Conservation (phyloP, 2,797 vertebrate species). For the Periophthalmus magnuspinnatus region DNA sequence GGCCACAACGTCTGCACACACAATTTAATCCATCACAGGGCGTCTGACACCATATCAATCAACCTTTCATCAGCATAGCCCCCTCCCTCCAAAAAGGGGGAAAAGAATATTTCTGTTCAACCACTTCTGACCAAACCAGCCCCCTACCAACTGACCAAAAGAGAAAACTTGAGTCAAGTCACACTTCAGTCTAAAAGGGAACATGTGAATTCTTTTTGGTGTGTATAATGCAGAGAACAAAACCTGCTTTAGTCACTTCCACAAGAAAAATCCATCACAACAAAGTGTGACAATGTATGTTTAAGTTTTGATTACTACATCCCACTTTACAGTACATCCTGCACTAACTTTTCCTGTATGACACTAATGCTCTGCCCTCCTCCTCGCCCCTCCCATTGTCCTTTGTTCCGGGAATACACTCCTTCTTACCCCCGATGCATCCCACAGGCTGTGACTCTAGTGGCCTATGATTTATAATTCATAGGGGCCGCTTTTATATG, state of each 20-base stretch:
- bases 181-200: constrained; percentile 33
- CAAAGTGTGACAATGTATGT: not conserved
- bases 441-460: constrained; percentile 84
- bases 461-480: constrained; percentile 89
- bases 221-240: constrained; percentile 14
- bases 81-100: constrained; percentile 61
- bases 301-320: constrained; percentile 8
- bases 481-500: constrained; percentile 86
- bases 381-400: constrained; percentile 66
- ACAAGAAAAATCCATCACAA: not conserved
- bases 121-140: constrained; percentile 84
- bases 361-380: constrained; percentile 40
- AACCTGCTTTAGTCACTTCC: not conserved
- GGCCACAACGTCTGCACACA: constrained; percentile 93
- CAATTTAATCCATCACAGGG: constrained; percentile 99
- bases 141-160: constrained; percentile 68
- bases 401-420: constrained; percentile 84
- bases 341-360: constrained; percentile 59
- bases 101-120: constrained; percentile 98
- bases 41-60: constrained; percentile 95
- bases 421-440: constrained; percentile 75
- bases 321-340: constrained; percentile 38
- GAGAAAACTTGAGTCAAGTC: constrained; percentile 53
- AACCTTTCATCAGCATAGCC: constrained; percentile 97
- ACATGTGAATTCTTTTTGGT: constrained; percentile 19